Evolutionary conservation across 1,140 invertebrate species (phyloP).

Genomic region (Venturia canescens): DNA sequence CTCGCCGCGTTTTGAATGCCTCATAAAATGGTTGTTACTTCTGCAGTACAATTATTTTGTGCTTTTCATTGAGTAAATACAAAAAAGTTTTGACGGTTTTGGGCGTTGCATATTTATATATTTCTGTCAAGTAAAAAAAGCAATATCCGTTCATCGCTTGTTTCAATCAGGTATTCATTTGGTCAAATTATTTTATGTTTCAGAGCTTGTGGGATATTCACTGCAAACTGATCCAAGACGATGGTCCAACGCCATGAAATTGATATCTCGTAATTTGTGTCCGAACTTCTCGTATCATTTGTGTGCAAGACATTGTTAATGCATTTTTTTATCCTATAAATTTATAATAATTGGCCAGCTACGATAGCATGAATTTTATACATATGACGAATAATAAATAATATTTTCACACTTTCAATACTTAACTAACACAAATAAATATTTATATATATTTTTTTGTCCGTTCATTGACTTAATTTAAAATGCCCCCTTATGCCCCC

Average conservation of each 20-base stretch:
- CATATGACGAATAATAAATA: constrained; percentile 33
- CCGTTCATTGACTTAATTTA: neutral
- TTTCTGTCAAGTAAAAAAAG: neutral
- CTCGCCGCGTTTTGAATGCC: constrained; percentile 63
- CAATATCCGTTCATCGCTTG: neutral
- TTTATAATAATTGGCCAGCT: neutral
- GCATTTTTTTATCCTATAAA: constrained; percentile 7
- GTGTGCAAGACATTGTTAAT: neutral
- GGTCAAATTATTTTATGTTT: constrained; percentile 53
- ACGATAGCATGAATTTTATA: constrained; percentile 13
- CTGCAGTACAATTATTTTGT: constrained; percentile 31
- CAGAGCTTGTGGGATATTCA: constrained; percentile 76
- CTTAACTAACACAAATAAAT: constrained; percentile 25
- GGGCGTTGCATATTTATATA: constrained; percentile 31
- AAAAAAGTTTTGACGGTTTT: constrained; percentile 16
- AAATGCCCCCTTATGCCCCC: neutral
- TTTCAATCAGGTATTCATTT: neutral
- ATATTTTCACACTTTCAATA: constrained; percentile 35
- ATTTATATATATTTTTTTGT: constrained; percentile 28
- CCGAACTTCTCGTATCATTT: neutral
- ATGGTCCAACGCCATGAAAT: constrained; percentile 32
- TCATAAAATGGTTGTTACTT: constrained; percentile 58
- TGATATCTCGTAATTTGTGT: neutral
- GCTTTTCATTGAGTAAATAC: neutral
- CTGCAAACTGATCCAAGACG: constrained; percentile 73